Conservation (phyloP, 2,888 invertebrate species). For the Dynastes grantii region DNA sequence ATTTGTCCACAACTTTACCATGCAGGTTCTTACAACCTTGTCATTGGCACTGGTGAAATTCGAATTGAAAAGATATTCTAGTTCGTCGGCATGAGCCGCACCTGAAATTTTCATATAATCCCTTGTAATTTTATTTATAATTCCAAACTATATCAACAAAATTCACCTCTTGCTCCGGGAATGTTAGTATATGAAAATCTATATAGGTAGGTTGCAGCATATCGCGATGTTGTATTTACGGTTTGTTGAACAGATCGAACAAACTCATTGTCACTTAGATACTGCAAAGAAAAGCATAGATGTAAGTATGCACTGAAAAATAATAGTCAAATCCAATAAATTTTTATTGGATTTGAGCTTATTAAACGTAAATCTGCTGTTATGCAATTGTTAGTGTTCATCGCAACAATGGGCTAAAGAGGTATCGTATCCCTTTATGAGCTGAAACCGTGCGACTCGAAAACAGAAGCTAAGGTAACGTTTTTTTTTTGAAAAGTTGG, state of each 20-base stretch:
- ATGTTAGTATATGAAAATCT: background rate
- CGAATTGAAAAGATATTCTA: constrained; percentile 56
- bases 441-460: too few species aligned
- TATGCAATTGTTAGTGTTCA: too few species aligned
- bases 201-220: constrained; percentile 2
- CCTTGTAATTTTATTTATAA: too few species aligned
- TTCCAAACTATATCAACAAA: too few species aligned
- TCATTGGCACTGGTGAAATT: constrained; percentile 52
- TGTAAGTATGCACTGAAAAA: background rate
- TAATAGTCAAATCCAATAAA: too few species aligned
- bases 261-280: background rate
- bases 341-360: too few species aligned
- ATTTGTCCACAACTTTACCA: constrained; percentile 72
- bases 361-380: too few species aligned
- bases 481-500: too few species aligned
- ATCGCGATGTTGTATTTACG: background rate
- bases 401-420: too few species aligned
- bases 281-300: background rate
- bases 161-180: background rate
- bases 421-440: too few species aligned
- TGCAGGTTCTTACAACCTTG: constrained; percentile 53
- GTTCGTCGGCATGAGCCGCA: constrained; percentile 58
- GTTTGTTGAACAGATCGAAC: background rate
- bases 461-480: too few species aligned
- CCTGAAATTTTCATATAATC: constrained; percentile 43